phyloP scores from a whole-genome alignment of 92 coral and sea anemone genomes.

The Porites evermanni region DNA sequence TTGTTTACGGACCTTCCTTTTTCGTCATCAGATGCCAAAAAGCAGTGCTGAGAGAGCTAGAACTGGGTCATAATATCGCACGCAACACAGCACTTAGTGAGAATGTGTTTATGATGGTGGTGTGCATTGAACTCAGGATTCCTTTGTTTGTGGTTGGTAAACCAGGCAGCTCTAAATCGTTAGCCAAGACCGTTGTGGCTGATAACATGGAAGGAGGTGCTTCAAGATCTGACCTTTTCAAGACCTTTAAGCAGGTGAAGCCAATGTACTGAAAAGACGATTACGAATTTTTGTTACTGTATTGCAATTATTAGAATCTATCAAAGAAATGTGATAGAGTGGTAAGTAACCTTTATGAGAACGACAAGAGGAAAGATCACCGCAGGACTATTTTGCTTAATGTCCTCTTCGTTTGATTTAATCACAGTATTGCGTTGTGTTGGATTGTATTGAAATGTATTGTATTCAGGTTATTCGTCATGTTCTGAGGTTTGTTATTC shows the following conservation, averaged over 20 bases:
- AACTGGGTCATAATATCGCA: slow-evolving; percentile 83
- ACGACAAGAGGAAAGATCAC: background rate
- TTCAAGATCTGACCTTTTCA: slow-evolving; percentile 64
- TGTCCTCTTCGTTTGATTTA: background rate
- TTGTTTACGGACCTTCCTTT: background rate
- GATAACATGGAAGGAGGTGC: slow-evolving; percentile 81
- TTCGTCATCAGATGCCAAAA: slow-evolving; percentile 69
- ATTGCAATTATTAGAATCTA: background rate
- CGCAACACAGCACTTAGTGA: slow-evolving; percentile 84
- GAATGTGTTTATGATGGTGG: slow-evolving; percentile 96
- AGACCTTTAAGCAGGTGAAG: slow-evolving; percentile 72
- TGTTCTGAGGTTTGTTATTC: too few species aligned
- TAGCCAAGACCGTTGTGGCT: slow-evolving; percentile 86
- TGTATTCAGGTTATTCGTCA: too few species aligned
- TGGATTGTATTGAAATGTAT: too few species aligned
- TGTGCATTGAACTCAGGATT: slow-evolving; percentile 90
- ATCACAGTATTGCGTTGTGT: too few species aligned
- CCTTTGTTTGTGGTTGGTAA: slow-evolving; percentile 96
- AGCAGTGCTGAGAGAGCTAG: slow-evolving; percentile 73
- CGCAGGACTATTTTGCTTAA: background rate
- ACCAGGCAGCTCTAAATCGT: slow-evolving; percentile 93
- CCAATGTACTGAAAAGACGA: background rate
- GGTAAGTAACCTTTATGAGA: background rate
- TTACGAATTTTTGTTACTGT: background rate
- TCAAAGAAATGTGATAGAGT: background rate